Evolutionary conservation across 2,797 vertebrate species (phyloP).

Genomic region (Sebastes iracundus): DNA sequence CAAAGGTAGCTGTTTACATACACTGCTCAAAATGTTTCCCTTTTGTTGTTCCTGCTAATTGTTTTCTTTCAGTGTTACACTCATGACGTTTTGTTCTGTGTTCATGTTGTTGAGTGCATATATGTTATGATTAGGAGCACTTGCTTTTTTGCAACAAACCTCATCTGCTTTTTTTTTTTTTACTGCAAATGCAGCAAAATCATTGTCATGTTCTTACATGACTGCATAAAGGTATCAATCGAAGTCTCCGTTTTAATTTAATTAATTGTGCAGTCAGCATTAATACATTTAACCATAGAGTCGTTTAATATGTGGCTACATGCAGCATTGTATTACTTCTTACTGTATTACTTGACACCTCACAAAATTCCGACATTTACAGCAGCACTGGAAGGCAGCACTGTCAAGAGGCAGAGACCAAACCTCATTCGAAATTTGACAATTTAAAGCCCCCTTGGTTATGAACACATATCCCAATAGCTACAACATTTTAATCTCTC

Average conservation of each 20-base stretch:
- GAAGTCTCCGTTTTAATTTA: fast-evolving
- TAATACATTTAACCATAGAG: no score
- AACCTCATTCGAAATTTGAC: not conserved
- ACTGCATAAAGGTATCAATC: not conserved
- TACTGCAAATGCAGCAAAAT: not conserved
- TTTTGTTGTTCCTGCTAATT: not conserved
- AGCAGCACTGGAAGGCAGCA: constrained; percentile 29
- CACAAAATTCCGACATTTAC: not conserved
- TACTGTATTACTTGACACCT: not conserved
- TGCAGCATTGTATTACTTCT: not conserved
- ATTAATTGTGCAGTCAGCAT: not conserved
- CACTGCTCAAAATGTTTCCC: no score
- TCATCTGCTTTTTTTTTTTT: not conserved
- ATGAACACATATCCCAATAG: not conserved
- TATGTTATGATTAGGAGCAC: not conserved
- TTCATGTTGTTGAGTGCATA: not conserved
- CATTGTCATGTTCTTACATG: not conserved
- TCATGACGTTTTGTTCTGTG: not conserved
- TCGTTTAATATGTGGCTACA: not conserved
- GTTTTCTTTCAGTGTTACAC: not conserved
- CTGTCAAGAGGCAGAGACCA: not conserved
- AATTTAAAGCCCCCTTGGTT: not conserved
- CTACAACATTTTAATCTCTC: not conserved
- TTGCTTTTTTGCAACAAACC: not conserved
- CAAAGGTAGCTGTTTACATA: not conserved